Base-by-base conservation (phyloP, 2,888 invertebrate species). In the Synergus itoensis region DNA sequence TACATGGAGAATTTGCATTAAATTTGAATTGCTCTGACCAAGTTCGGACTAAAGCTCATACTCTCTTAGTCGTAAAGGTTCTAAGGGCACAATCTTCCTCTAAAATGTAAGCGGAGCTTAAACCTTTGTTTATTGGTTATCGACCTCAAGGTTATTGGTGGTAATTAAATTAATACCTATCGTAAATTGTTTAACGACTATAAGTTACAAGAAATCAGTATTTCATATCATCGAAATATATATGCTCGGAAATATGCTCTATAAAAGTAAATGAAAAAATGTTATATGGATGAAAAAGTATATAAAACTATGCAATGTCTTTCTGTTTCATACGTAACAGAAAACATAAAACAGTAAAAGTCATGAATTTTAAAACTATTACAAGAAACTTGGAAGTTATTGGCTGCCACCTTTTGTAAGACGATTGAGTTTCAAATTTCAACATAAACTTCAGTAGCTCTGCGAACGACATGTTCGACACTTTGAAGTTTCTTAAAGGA, bases 161-260 rank as follows among this genome's bases (percentile, higher is more conserved):
- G 53, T 57, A 53, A 73, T 73, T 73, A 53, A 73, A 73, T 64
- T 64, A 40, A 64, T 48, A 21, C 28, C 69, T 16, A 45, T 69
- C 69, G 69, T 69, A 69, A 69, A 69, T 69, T 69, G 69, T 69
- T 69, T 69, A 69, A 8, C 69, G 28, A 69, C 28, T 48, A 28
- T 48, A 28, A 69, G 69, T 69, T 69, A 48, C 45, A 48, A 48
- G 9, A 69, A 69, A 69, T 69, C 69, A 69, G 45, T 16, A 28
- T 69, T 48, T 21, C 45, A 28, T 69, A 48, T 48, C 9, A 69
- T 69, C 69, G 21, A 28, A 16, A 48, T 11, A 18, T n/a, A 53
- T 48, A 65, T 43, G 48, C 48, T 69, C 28, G 28, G 4, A 16
- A 48, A 69, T 45, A 65, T 18, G 18, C 3, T 57, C 9, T 57